phyloP scores from a whole-genome alignment of 2,888 invertebrate species.

The Machimus atricapillus region DNA sequence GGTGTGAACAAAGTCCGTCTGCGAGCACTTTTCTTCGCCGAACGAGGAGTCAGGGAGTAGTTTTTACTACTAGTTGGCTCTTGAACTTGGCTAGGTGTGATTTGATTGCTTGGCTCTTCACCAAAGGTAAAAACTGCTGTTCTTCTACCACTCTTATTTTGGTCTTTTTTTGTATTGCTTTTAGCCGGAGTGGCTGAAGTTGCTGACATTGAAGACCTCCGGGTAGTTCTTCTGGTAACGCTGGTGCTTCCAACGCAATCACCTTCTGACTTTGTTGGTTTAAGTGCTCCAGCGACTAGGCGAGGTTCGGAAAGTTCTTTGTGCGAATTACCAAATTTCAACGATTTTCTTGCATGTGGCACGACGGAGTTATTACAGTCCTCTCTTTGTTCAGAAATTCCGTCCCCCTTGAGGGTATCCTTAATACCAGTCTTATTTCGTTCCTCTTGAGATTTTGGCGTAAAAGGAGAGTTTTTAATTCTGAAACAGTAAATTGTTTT shows the following conservation, averaged over 20 bases:
- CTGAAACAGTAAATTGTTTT: background rate
- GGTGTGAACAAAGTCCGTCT: background rate
- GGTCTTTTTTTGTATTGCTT: background rate
- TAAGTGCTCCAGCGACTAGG: background rate
- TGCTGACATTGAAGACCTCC: background rate
- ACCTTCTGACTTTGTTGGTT: background rate
- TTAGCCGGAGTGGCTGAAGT: background rate
- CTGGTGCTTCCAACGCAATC: background rate
- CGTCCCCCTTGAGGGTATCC: background rate
- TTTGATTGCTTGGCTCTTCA: background rate
- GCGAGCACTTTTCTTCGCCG: background rate
- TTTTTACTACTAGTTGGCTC: background rate
- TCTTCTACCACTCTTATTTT: background rate
- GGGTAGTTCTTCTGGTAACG: background rate
- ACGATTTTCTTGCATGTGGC: background rate
- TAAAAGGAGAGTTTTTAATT: constrained; percentile 40
- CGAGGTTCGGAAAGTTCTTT: background rate
- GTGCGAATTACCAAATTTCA: background rate
- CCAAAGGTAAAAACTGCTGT: background rate
- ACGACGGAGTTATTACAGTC: background rate
- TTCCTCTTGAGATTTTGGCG: background rate
- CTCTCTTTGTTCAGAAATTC: background rate
- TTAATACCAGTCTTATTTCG: background rate
- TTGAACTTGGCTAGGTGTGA: background rate
- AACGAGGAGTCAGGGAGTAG: background rate